Base-by-base conservation (phyloP, 2,888 invertebrate species). In the Linnaemya tessellans region DNA sequence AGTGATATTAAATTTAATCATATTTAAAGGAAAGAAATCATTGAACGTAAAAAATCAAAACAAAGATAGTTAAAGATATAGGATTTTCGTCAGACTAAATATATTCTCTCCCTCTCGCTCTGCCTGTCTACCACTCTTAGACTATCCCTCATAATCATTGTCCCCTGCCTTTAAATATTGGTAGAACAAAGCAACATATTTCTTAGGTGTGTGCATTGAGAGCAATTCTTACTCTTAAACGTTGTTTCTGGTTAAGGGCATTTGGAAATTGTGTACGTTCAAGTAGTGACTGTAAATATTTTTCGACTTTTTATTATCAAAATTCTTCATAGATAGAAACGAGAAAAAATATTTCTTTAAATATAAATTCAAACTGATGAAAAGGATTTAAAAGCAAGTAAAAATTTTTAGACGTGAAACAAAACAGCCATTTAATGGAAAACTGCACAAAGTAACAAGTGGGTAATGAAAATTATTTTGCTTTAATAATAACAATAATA, bases 251-350 rank as follows among this genome's bases (percentile, higher is more conserved):
- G 95, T 96, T 94, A 95, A 95, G 90, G 94, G 95, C 95, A 94
- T 95, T 95, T 94, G 96, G 95, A 94, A 96, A 95, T 94, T 96
- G 96, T 95, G 96, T 96, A 95, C 96, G 95, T 94, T 97, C 96
- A 95, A 97, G 96, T 96, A 97, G 96, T 93, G 95, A 96, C 97
- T 97, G 97, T 93, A 97, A 92, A 91, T 51, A 74, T 74, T 80
- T 91, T 93, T 86, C 70, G 51, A 74, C 38, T 71, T 70, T 80
- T 73, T 74, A 79, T 86, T 87, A 78, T 49, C 67, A 81, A 81
- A 43, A 68, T 49, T 51, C 22, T 10, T n/a, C 13, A 68, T 49
- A n/a, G n/a, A n/a, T n/a, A 68, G 35, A 46, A 46, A 25, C n/a
- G 5, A 38, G n/a, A 9, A 20, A 22, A 58, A 46, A 15, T 13